Evolutionary conservation across 2,113 vertebrate species (phyloP), one percentile per base, ranked within the genome.

Genomic region (Prietella phreatophila): DNA sequence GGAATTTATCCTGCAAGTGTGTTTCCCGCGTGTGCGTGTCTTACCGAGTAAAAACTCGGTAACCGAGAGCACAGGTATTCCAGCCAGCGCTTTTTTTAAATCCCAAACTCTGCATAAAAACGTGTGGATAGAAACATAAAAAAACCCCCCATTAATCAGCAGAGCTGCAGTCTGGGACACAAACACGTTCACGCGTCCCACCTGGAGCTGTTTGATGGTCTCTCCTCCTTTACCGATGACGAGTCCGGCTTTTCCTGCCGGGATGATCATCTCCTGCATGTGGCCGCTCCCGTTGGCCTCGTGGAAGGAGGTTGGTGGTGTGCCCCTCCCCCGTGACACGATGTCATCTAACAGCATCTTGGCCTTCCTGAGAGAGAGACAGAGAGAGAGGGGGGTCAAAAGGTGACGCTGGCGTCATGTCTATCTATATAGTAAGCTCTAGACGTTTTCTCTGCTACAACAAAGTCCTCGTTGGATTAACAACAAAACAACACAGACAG

Each of bases 161-260:
- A n/a, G 3, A 30, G 19, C 15, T 83, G 61, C 25, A 14, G 0
- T 27, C 1, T n/a, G 39, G 30, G 42, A 33, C 22, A 94, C 85
- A 94, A 93, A 27, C 93, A 93, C 0, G 92, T 92, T 2, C 93
- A 92, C 2, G 94, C 91, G 92, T 90, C 71, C 91, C 86, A 98
- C 97, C 96, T 98, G 97, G 5, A 98, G 92, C 93, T 98, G 97
- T 92, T 97, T 98, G 83, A 98, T 98, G 55, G 97, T 98, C 92
- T 98, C 97, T 63, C 97, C 97, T n/a, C 97, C 97, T 90, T 97
- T 98, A 90, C 97, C 97, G 1, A 98, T 98, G 83, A 98, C 95
- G 25, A 98, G 96, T 39, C 97, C 97, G 0, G 97, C 97, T 89
- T 98, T 98, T 39, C 97, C 97, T 0, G 97, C 97, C 0, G 97